Evolutionary conservation across 1,140 invertebrate genomes (phyloP).

Genomic region (Chionoecetes opilio): DNA sequence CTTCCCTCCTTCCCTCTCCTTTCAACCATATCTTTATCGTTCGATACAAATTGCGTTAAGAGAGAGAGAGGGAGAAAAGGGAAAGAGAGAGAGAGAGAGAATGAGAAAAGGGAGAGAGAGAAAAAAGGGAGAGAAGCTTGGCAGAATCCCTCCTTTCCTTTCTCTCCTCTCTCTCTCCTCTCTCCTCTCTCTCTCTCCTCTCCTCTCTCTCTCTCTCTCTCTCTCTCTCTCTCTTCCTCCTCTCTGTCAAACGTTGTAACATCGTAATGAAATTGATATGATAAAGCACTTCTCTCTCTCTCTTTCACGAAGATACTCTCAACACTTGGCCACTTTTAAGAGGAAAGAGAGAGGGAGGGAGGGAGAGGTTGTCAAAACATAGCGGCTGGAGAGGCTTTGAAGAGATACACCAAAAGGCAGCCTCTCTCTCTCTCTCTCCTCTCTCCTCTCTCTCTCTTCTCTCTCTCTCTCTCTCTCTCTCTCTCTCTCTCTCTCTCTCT

Average conservation of each 20-base stretch:
- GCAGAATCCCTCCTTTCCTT: no score
- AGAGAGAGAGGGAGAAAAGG: background rate
- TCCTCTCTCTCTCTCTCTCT: constrained; percentile 54
- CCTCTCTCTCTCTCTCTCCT: constrained; percentile 51
- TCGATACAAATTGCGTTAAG: constrained; percentile 11
- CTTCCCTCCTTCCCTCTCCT: background rate
- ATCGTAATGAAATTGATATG: no score
- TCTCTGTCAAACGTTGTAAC: no score
- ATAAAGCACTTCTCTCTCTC: constrained; percentile 27
- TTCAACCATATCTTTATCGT: background rate
- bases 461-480: constrained; percentile 54
- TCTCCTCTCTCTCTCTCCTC: no score
- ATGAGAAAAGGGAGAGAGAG: background rate
- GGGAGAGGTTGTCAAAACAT: background rate
- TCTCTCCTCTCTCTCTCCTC: no score
- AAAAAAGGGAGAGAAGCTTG: no score
- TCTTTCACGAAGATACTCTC: constrained; percentile 18
- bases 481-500: constrained; percentile 13
- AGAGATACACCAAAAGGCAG: background rate
- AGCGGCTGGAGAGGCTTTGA: background rate
- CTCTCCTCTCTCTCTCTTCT: constrained; percentile 47
- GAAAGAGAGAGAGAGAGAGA: background rate
- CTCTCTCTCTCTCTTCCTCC: constrained; percentile 40
- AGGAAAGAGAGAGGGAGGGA: background rate
- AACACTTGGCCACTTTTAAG: constrained; percentile 13